Evolutionary conservation across 2,888 invertebrate species (phyloP).

Genomic region (Drosophila antonietae): DNA sequence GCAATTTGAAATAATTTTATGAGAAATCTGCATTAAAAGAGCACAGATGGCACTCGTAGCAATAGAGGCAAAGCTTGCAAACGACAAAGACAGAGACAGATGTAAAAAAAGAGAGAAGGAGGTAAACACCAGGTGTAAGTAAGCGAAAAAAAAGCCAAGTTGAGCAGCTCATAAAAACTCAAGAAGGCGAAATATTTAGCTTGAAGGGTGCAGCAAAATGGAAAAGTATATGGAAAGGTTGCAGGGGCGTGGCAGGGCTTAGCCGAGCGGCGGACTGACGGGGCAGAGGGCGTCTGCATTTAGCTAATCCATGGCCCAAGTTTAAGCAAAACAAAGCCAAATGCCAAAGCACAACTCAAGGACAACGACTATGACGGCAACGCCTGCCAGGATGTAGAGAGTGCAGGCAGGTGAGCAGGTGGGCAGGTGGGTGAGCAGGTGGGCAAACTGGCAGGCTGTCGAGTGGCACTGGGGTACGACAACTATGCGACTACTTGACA

Average conservation of each 20-base stretch:
- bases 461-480: constrained; percentile 52
- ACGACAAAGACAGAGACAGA: constrained; percentile 3
- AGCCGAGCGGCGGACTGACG: constrained; percentile 3
- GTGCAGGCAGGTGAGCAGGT: constrained; percentile 20
- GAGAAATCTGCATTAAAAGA: constrained; percentile 12
- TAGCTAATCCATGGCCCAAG: constrained; percentile 73
- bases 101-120: background rate
- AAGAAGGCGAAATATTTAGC: constrained; percentile 70
- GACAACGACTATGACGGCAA: constrained; percentile 13
- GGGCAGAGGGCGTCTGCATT: constrained; percentile 52
- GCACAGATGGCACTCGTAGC: constrained; percentile 15
- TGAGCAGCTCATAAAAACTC: constrained; percentile 73
- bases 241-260: background rate
- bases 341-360: constrained; percentile 57
- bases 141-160: constrained; percentile 56
- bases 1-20: constrained; percentile 7
- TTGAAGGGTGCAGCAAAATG: constrained; percentile 58
- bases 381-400: constrained; percentile 15
- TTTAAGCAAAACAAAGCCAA: constrained; percentile 67
- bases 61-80: constrained; percentile 18
- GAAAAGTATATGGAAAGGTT: constrained; percentile 6
- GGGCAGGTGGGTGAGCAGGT: background rate
- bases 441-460: constrained; percentile 26
- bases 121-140: constrained; percentile 63
- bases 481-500: constrained; percentile 71